Conservation (phyloP, 1,140 invertebrate genomes). For the Papilio aristodemus region DNA sequence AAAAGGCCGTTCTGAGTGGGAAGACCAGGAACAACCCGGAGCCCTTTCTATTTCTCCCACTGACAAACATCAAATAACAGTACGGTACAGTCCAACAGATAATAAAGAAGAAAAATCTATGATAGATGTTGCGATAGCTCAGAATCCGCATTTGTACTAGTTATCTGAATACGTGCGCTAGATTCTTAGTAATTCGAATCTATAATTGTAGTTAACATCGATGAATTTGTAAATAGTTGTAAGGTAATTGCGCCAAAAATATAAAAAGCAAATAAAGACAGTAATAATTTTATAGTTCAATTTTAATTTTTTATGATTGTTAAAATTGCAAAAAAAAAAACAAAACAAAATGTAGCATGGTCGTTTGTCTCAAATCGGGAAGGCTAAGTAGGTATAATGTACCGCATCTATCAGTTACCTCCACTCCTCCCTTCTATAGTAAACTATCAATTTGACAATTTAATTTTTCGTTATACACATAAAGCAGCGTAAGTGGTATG, state of each 20-base stretch:
- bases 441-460: not conserved
- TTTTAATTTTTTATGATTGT: not conserved
- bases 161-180: not conserved
- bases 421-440: too few species aligned
- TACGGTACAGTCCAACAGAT: not conserved
- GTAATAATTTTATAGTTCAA: not conserved
- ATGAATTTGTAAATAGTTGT: slow-evolving; percentile 8
- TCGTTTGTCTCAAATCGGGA: too few species aligned
- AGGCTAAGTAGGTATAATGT: too few species aligned
- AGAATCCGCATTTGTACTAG: slow-evolving; percentile 11
- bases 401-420: too few species aligned
- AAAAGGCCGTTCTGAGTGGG: slow-evolving; percentile 20
- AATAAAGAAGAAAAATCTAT: not conserved
- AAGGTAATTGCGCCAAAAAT: not conserved
- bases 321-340: not conserved
- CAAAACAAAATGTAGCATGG: not conserved
- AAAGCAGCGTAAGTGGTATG: slow-evolving; percentile 33
- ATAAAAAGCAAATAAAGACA: not conserved
- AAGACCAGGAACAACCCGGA: slow-evolving; percentile 20
- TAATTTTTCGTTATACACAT: not conserved
- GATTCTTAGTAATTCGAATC: slow-evolving; percentile 6
- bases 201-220: not conserved
- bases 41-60: not conserved
- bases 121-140: slow-evolving; percentile 22
- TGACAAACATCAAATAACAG: slow-evolving; percentile 20